Percentiles rank a stretch among this genome's conserved stretches.
phyloP scores from a whole-genome alignment of 2,113 vertebrate species.

The Talpa occidentalis region DNA sequence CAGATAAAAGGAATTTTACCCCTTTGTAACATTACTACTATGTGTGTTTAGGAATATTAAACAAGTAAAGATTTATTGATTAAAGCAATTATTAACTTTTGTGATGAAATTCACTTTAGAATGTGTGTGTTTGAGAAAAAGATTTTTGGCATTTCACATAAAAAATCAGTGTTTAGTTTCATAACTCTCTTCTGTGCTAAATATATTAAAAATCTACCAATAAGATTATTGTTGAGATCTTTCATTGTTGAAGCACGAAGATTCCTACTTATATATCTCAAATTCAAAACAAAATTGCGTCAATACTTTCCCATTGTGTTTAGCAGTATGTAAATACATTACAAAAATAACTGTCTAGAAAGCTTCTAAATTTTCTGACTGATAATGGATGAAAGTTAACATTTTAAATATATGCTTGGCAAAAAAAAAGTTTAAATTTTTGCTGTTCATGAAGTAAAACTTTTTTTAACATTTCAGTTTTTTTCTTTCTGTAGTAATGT shows the following conservation, averaged over 20 bases:
- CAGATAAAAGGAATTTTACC: not conserved
- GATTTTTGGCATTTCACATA: not conserved
- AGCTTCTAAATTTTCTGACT: not conserved
- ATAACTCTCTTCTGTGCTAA: slow-evolving; percentile 20
- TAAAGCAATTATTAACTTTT: slow-evolving; percentile 48
- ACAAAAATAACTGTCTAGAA: not conserved
- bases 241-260: slow-evolving; percentile 37
- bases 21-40: not conserved
- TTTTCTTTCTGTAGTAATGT: slow-evolving; percentile 26
- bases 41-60: slow-evolving; percentile 29
- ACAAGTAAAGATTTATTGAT: not conserved
- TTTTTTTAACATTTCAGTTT: slow-evolving; percentile 23
- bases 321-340: not conserved
- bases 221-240: slow-evolving; percentile 25
- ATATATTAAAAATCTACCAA: not conserved
- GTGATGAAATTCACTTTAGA: slow-evolving; percentile 2
- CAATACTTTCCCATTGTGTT: not conserved
- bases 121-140: slow-evolving; percentile 5
- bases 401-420: not conserved
- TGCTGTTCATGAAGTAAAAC: not conserved
- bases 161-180: slow-evolving; percentile 22
- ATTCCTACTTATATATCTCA: not conserved
- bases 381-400: slow-evolving; percentile 38
- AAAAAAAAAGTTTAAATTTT: slow-evolving; percentile 7
- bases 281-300: not conserved